Conservation (phyloP, 2,888 invertebrate genomes). For the Lithodes maja region DNA sequence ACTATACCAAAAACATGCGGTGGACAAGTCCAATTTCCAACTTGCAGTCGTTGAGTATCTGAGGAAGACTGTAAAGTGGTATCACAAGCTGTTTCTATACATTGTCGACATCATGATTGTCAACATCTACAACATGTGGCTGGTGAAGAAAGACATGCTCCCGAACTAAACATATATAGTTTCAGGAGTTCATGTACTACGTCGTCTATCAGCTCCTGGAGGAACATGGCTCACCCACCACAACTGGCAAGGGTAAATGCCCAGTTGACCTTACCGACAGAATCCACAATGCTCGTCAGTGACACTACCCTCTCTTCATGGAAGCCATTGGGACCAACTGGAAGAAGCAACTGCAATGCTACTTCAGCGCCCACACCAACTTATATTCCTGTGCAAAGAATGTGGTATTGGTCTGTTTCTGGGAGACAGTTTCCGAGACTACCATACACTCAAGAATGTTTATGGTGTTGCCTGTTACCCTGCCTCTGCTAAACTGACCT, state of each 20-base stretch:
- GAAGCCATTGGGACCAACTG: background rate
- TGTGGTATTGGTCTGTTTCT: conserved; percentile 13
- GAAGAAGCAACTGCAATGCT: background rate
- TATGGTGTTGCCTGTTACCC: too few species aligned
- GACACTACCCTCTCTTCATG: background rate
- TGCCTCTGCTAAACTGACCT: too few species aligned
- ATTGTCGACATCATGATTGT: too few species aligned
- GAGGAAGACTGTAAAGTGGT: too few species aligned
- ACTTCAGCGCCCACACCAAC: background rate
- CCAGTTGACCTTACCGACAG: background rate
- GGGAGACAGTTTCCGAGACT: background rate
- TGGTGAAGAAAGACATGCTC: too few species aligned
- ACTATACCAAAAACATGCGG: too few species aligned
- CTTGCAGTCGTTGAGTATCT: too few species aligned
- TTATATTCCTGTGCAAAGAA: background rate
- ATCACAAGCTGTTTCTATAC: too few species aligned
- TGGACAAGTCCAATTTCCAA: too few species aligned
- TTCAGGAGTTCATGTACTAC: background rate
- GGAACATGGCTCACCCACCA: background rate
- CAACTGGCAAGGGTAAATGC: background rate
- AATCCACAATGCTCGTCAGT: background rate
- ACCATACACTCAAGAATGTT: too few species aligned
- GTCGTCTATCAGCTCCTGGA: background rate
- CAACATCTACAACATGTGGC: too few species aligned
- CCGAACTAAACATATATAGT: background rate